phyloP scores from a whole-genome alignment of 2,888 invertebrate genomes.

The Folsomia candida region DNA sequence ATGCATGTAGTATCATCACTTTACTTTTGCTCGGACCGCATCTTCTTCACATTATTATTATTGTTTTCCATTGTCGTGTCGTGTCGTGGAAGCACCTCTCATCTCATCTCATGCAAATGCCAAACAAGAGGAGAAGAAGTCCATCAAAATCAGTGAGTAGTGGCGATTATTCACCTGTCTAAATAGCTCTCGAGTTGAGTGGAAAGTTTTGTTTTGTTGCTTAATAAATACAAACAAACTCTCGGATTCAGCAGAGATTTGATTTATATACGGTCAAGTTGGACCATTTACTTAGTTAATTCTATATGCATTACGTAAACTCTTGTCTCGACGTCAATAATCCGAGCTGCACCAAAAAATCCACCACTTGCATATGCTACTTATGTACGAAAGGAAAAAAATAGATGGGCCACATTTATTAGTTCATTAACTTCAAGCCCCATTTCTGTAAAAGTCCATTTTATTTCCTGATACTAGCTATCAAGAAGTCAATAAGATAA shows the following conservation, averaged over 20 bases:
- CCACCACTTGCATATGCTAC: too few species aligned
- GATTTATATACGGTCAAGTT: too few species aligned
- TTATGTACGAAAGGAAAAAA: too few species aligned
- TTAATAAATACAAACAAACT: too few species aligned
- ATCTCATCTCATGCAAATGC: neutral
- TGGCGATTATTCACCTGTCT: neutral
- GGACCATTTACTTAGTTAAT: too few species aligned
- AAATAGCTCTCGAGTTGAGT: neutral
- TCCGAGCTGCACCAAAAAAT: too few species aligned
- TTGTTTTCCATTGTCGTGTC: too few species aligned
- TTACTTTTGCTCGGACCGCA: neutral
- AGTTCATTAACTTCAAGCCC: neutral
- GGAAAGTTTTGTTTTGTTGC: neutral
- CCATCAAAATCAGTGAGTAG: neutral
- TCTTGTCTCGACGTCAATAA: too few species aligned
- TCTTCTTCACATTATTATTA: neutral
- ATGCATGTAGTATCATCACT: constrained; percentile 2
- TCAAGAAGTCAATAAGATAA: neutral
- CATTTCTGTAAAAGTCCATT: neutral
- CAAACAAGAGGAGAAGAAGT: neutral
- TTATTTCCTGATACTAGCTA: neutral
- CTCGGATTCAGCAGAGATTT: too few species aligned
- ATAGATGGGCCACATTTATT: neutral
- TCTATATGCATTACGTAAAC: too few species aligned
- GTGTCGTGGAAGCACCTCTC: too few species aligned